phyloP scores from a whole-genome alignment of 2,113 vertebrate genomes.

The Centropus unirufus region DNA sequence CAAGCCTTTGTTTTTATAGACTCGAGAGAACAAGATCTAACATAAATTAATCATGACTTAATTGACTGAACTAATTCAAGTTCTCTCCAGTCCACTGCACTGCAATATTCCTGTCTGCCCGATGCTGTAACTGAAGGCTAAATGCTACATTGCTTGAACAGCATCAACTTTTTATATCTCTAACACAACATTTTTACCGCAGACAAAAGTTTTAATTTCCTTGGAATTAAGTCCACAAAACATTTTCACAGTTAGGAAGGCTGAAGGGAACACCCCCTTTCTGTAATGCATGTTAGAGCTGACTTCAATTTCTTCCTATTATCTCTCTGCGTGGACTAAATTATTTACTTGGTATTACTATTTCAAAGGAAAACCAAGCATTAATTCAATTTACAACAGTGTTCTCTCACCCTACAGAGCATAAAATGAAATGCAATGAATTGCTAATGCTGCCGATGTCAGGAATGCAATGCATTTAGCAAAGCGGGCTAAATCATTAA shows the following conservation, averaged over 20 bases:
- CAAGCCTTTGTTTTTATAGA: constrained; percentile 76
- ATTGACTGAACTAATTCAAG: constrained; percentile 80
- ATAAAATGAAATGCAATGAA: neutral
- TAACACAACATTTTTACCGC: constrained; percentile 5
- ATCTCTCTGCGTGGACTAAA: neutral
- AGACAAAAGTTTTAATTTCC: constrained; percentile 65
- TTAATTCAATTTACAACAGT: constrained; percentile 27
- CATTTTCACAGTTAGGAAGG: neutral
- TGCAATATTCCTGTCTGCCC: constrained; percentile 72
- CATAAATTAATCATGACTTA: constrained; percentile 85
- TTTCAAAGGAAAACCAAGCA: constrained; percentile 10
- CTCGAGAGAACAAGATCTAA: constrained; percentile 73
- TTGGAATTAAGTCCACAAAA: constrained; percentile 48
- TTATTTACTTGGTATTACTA: constrained; percentile 37
- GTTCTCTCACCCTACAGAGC: constrained; percentile 5
- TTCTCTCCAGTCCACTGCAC: constrained; percentile 74
- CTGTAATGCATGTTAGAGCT: neutral
- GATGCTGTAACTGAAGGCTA: constrained; percentile 56
- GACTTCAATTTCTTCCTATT: constrained; percentile 25
- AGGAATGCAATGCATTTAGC: neutral
- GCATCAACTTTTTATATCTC: neutral
- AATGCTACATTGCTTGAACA: constrained; percentile 60
- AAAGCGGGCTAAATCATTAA: neutral
- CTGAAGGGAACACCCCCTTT: neutral
- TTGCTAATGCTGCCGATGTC: neutral